Conservation (phyloP, 1,140 invertebrate genomes). For the Tetragonula clypearis region DNA sequence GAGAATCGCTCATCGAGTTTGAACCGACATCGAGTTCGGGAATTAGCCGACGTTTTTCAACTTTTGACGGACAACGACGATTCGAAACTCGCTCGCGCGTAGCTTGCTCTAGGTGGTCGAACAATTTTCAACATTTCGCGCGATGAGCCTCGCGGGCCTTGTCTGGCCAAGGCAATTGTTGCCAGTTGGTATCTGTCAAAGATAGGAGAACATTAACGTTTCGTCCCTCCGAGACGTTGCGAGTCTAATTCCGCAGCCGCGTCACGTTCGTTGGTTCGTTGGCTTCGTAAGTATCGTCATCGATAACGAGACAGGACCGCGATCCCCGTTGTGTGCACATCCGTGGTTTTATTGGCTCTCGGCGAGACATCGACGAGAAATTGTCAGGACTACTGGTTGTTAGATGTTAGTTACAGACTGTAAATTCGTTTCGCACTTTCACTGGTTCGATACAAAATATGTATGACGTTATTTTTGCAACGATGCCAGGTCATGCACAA, state of each 20-base stretch:
- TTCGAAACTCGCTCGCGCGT: neutral
- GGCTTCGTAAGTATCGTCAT: neutral
- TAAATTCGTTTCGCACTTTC: neutral
- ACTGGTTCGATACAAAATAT: neutral
- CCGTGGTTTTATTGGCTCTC: neutral
- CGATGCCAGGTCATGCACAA: neutral
- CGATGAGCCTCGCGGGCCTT: neutral
- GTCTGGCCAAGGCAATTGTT: no score
- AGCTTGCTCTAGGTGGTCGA: neutral
- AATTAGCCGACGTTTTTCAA: slow-evolving; percentile 67
- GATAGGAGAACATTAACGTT: slow-evolving; percentile 13
- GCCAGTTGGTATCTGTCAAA: slow-evolving; percentile 15
- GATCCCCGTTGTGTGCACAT: no score
- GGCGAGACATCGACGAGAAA: neutral
- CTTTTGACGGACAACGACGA: slow-evolving; percentile 50
- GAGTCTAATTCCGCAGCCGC: neutral
- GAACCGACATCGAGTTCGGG: slow-evolving; percentile 42
- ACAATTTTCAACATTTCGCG: slow-evolving; percentile 23
- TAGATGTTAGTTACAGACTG: neutral
- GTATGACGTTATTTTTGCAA: neutral
- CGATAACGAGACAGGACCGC: neutral
- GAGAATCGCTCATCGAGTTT: slow-evolving; percentile 57
- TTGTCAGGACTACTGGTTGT: neutral
- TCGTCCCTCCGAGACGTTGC: neutral
- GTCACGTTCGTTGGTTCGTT: neutral